Evolutionary conservation across 2,113 vertebrate genomes (phyloP), one percentile per base, ranked within the genome.

Genomic region (Dendrocopos noguchii): DNA sequence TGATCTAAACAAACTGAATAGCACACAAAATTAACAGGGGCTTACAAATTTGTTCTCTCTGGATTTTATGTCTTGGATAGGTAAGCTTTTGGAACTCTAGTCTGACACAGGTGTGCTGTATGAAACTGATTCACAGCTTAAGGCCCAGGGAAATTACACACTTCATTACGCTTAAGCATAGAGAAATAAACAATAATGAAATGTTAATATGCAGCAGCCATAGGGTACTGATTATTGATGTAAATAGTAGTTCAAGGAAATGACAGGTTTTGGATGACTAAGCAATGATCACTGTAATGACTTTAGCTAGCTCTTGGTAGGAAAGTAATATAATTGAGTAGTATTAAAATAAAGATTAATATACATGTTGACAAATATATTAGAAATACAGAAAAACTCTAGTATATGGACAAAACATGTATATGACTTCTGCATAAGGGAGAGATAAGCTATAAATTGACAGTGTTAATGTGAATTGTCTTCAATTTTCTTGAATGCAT

Each of bases 61-160:
- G 31, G 15, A 59, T 70, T 93, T 80, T 6, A n/a, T 60, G 56
- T 4, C 74, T 84, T 22, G 68, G 31, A 33, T 77, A 95, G 87
- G 13, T 5, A 36, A 2, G 7, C 39, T 84, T 75, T 84, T 90
- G 56, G 39, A 93, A 73, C 36, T 92, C 44, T 46, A 61, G 65
- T 64, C 60, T 90, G 80, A 83, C 42, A 90, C 59, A 89, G 36
- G 18, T 90, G 70, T 72, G 82, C 52, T 36, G 46, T 91, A 73
- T 44, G 64, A 97, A 91, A 95, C 80, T 95, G 86, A 92, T 74
- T 77, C 77, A 64, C 31, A 93, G 70, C 36, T 95, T 83, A 81
- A 95, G 33, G 70, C 20, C 80, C 55, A 84, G 33, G 34, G 72
- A 96, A 95, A 94, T 95, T 73, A 90, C 56, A 91, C 66, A 87